phyloP scores from a whole-genome alignment of 2,113 vertebrate genomes.

The Chelonoidis abingdonii region DNA sequence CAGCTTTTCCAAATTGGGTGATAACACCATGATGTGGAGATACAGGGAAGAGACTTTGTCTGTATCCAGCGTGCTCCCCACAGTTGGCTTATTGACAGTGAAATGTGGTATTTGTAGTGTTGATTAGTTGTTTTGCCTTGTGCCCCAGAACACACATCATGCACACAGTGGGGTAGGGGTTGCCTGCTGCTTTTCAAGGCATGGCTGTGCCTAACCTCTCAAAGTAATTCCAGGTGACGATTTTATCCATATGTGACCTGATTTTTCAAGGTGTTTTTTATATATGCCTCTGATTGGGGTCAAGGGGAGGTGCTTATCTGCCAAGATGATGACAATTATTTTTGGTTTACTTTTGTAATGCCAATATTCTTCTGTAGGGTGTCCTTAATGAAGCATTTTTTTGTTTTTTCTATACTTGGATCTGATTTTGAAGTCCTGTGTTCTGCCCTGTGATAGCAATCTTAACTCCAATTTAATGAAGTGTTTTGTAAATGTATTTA shows the following conservation, averaged over 20 bases:
- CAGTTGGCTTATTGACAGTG: background rate
- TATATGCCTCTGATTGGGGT: background rate
- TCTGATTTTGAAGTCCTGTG: background rate
- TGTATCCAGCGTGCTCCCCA: background rate
- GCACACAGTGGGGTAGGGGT: background rate
- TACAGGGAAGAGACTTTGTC: background rate
- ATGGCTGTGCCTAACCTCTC: background rate
- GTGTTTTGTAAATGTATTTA: background rate
- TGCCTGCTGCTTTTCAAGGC: background rate
- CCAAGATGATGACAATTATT: background rate
- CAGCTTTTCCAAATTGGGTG: background rate
- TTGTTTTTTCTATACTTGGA: background rate
- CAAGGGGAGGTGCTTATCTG: background rate
- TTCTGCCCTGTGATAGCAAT: background rate
- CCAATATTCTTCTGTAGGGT: background rate
- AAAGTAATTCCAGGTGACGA: background rate
- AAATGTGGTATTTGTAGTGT: background rate
- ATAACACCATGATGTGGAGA: background rate
- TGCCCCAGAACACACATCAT: background rate
- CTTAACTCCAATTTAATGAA: rapidly evolving
- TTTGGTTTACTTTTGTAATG: background rate
- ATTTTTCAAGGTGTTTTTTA: background rate
- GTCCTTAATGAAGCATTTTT: background rate
- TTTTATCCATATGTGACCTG: background rate
- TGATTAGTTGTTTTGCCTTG: background rate